Percentiles rank a stretch among this genome's conserved stretches.
Evolutionary conservation across 1,140 invertebrate genomes (phyloP).

Genomic region (Planococcus citri): DNA sequence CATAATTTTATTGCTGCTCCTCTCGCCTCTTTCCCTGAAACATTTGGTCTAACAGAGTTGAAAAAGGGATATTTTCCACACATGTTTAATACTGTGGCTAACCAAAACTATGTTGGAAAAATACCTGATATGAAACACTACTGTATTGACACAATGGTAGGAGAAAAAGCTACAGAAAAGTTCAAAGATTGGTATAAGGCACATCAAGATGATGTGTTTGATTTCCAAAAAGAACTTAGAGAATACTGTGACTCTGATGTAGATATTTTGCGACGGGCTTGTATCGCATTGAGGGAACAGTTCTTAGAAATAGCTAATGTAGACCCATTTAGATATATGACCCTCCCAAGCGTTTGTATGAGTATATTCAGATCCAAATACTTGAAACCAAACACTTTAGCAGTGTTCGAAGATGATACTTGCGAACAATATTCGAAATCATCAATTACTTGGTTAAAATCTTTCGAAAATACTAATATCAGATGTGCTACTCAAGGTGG

Average conservation of each 20-base stretch:
- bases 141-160: constrained; percentile 14
- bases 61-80: constrained; percentile 24
- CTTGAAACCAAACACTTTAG: background rate
- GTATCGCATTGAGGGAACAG: constrained; percentile 20
- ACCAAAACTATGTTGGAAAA: constrained; percentile 22
- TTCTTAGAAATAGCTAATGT: constrained; percentile 18
- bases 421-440: constrained; percentile 17
- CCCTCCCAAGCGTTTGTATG: constrained; percentile 11
- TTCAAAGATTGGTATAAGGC: constrained; percentile 21
- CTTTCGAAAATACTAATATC: constrained; percentile 12
- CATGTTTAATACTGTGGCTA: constrained; percentile 21
- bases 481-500: background rate
- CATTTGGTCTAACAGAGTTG: constrained; percentile 16
- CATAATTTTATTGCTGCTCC: constrained; percentile 14
- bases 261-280: constrained; percentile 22
- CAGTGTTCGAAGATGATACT: too few relatives aligned
- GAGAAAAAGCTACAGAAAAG: constrained; percentile 10
- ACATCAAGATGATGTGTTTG: constrained; percentile 20
- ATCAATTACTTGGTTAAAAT: constrained; percentile 15
- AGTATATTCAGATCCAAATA: constrained; percentile 19
- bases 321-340: constrained; percentile 15
- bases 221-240: constrained; percentile 18
- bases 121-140: constrained; percentile 23
- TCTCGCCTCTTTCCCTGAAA: constrained; percentile 11
- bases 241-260: constrained; percentile 24